A percentile compares a stretch with the other conserved stretches of the same genome.
Conservation (phyloP, 92 coral and sea anemone genomes). For the Hydrozoanthus gracilis region DNA sequence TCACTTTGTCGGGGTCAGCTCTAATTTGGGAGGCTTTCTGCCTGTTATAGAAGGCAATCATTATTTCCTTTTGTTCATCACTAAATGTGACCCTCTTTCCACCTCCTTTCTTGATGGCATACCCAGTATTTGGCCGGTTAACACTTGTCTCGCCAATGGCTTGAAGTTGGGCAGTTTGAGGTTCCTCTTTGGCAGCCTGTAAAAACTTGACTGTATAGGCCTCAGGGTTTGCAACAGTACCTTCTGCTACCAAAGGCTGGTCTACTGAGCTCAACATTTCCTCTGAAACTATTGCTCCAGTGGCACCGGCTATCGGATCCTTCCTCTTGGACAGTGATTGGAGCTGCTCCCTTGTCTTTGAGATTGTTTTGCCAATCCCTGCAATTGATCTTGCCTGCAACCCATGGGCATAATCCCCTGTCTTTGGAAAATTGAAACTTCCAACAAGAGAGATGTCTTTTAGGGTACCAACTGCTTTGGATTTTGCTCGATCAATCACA, state of each 20-base stretch:
- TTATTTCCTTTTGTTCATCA: constrained; percentile 55
- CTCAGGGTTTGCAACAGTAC: not conserved
- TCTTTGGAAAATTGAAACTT: constrained; percentile 45
- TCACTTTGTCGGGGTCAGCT: constrained; percentile 51
- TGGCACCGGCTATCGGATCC: constrained; percentile 23
- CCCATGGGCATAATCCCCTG: constrained; percentile 41
- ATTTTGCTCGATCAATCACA: constrained; percentile 49
- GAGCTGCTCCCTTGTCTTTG: not conserved
- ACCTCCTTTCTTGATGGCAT: constrained; percentile 45
- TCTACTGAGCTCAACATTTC: constrained; percentile 48
- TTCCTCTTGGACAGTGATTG: not conserved
- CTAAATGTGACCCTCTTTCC: constrained; percentile 53
- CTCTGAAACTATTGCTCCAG: constrained; percentile 43
- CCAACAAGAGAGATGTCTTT: constrained; percentile 43
- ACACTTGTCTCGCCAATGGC: not conserved
- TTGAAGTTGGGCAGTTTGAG: not conserved
- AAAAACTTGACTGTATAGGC: constrained; percentile 42
- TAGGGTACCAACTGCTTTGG: constrained; percentile 41
- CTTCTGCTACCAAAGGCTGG: not conserved
- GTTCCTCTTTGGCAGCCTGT: not conserved
- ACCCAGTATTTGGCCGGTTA: constrained; percentile 15
- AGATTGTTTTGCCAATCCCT: constrained; percentile 7
- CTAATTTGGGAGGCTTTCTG: constrained; percentile 46
- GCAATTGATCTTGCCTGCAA: constrained; percentile 33
- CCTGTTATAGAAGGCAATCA: constrained; percentile 48